Conservation (phyloP, 1,140 invertebrate species). For the Schlechtendalia chinensis region DNA sequence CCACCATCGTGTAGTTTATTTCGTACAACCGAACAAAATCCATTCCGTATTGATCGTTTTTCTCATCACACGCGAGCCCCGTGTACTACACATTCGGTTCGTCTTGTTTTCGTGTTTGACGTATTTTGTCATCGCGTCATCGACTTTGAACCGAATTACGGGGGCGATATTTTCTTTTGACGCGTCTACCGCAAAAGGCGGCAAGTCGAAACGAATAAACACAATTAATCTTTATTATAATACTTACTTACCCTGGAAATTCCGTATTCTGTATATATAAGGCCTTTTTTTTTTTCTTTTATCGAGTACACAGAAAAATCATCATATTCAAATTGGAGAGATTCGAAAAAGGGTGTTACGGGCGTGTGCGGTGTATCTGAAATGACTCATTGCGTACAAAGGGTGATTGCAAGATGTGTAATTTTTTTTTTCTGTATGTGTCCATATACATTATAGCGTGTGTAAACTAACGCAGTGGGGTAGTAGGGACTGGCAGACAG, state of each 20-base stretch:
- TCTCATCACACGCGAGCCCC: too few relatives aligned
- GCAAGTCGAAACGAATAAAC: neutral
- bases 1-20: too few relatives aligned
- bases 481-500: constrained; percentile 28
- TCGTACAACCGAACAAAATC: too few relatives aligned
- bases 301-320: neutral
- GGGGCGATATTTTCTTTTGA: too few relatives aligned
- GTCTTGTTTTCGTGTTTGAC: too few relatives aligned
- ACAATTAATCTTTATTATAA: neutral
- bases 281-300: constrained; percentile 6
- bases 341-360: constrained; percentile 21
- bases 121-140: too few relatives aligned
- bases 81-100: too few relatives aligned
- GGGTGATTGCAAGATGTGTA: constrained; percentile 39
- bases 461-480: constrained; percentile 39
- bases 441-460: constrained; percentile 10
- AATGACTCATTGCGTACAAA: constrained; percentile 43
- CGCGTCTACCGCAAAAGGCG: too few relatives aligned
- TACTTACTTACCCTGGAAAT: neutral
- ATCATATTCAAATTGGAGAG: constrained; percentile 44
- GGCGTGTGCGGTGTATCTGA: constrained; percentile 8
- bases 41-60: too few relatives aligned
- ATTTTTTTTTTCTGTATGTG: constrained; percentile 29
- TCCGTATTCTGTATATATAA: neutral
- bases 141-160: too few relatives aligned